These are phyloP conservation scores for Calonectris borealis DNA, from an alignment of 2,113 vertebrate genomes.

Conservation along the genomic window DNA sequence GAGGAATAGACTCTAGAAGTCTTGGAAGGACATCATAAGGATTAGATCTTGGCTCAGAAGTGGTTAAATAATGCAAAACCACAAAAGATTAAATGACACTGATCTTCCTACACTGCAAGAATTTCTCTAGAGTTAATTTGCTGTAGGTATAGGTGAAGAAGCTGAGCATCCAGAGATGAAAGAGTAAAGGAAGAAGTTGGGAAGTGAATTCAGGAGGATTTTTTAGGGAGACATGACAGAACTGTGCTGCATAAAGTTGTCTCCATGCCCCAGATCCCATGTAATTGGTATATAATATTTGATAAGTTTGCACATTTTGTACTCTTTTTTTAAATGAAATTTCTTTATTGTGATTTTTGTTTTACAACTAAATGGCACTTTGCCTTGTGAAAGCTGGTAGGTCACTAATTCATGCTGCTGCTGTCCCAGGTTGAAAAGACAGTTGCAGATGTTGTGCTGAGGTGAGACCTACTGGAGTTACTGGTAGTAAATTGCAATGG, in stretches of 20 bases:
- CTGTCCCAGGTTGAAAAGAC: background rate
- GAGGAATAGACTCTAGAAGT: background rate
- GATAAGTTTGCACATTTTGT: background rate
- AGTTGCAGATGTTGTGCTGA: background rate
- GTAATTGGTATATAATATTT: background rate
- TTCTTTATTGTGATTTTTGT: background rate
- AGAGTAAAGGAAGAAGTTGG: background rate
- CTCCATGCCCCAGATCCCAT: background rate
- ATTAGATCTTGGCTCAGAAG: background rate
- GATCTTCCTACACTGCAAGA: background rate
- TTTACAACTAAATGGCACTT: background rate
- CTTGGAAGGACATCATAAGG: background rate
- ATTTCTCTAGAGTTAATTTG: background rate
- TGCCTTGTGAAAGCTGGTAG: background rate
- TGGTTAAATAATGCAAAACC: background rate
- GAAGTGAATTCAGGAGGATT: background rate
- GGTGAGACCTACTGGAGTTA: background rate
- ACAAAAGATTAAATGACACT: background rate
- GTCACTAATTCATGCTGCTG: background rate
- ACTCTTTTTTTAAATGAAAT: background rate
- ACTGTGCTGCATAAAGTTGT: background rate
- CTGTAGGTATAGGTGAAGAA: background rate
- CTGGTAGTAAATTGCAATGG: background rate
- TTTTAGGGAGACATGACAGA: background rate
- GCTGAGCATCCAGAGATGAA: background rate